Conservation (phyloP, 2,797 vertebrate genomes). For the Melanotaenia maccullochi region DNA sequence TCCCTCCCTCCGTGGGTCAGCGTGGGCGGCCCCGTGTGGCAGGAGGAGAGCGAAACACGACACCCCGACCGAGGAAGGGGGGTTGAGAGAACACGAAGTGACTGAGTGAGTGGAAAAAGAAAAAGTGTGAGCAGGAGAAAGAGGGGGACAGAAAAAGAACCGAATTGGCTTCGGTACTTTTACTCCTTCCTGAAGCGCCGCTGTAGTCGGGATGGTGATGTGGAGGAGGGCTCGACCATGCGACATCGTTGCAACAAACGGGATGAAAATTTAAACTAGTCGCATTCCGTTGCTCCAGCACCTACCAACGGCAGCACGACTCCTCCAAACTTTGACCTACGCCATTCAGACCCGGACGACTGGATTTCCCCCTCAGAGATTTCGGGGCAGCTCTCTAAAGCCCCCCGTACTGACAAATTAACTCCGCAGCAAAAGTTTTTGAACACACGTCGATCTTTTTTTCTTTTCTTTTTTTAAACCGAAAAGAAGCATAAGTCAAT, state of each 20-base stretch:
- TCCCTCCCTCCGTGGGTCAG: slow-evolving; percentile 76
- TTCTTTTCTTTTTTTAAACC: background rate
- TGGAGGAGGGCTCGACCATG: slow-evolving; percentile 69
- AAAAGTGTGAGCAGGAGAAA: slow-evolving; percentile 78
- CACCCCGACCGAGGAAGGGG: slow-evolving; percentile 75
- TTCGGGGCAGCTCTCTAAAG: slow-evolving; percentile 57
- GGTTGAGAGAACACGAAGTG: slow-evolving; percentile 66
- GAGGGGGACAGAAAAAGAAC: slow-evolving; percentile 64
- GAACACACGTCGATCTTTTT: background rate
- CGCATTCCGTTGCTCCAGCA: slow-evolving; percentile 68
- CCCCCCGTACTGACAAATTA: slow-evolving; percentile 12
- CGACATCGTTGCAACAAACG: slow-evolving; percentile 61
- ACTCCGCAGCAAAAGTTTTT: slow-evolving; percentile 36
- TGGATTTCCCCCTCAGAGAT: slow-evolving; percentile 50
- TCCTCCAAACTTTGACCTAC: slow-evolving; percentile 69
- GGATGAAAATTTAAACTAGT: slow-evolving; percentile 55
- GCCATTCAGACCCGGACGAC: slow-evolving; percentile 66
- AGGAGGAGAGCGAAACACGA: slow-evolving; percentile 86
- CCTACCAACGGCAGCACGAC: slow-evolving; percentile 55
- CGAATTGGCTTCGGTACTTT: slow-evolving; percentile 53
- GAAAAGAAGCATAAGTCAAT: background rate
- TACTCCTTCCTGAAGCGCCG: slow-evolving; percentile 42
- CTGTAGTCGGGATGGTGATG: slow-evolving; percentile 58
- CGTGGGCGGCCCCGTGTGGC: slow-evolving; percentile 89
- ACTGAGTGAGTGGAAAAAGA: slow-evolving; percentile 81